Evolutionary conservation across 2,888 invertebrate species (phyloP), one percentile per base, ranked within the genome.

Genomic region (Morinoia aosen): DNA sequence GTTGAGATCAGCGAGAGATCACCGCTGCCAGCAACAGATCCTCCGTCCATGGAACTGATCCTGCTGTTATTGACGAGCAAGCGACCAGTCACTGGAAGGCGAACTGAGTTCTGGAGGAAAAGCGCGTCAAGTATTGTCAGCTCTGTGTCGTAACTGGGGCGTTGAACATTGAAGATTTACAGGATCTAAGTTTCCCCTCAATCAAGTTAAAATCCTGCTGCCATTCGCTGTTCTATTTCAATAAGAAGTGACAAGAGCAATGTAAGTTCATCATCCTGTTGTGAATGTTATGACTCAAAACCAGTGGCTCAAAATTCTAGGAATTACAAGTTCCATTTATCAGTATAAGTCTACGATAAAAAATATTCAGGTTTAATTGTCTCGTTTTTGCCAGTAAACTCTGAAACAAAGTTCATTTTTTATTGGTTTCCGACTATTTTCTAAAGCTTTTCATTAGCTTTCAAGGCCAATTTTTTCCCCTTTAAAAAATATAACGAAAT

Each of bases 41-140:
- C 95, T 39, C n/a, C 95, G n/a, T 61, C 95, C 64, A 95, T 8
- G 12, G 95, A 33, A 40, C 64, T 58, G 48, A 95, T 95, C 95
- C 95, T 95, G 61, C 39, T 64, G 61, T 64, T 95, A 16, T 61
- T 64, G 61, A 95, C 64, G 33, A 61, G 40, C 64, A 95, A n/a
- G 33, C 64, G 58, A 33, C 95, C 95, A 14, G n/a, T 95, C n/a
- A 48, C 14, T 11, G 95, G 95, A 61, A 95, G 58, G 33, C 40
- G 40, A 48, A 95, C 95, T 48, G 95, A 95, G 40, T 57, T 57
- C 95, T 95, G 95, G 25, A 25, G 90, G 90, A 40, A 39, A 3
- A 90, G 25, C 40, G 40, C 40, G 16, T 40, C 19, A 40, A 90
- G 2, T 39, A 90, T 1, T 90, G 48, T 25, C 40, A 90, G 90